Conservation (phyloP, 1,140 invertebrate genomes). For the Eubasilissa regina region DNA sequence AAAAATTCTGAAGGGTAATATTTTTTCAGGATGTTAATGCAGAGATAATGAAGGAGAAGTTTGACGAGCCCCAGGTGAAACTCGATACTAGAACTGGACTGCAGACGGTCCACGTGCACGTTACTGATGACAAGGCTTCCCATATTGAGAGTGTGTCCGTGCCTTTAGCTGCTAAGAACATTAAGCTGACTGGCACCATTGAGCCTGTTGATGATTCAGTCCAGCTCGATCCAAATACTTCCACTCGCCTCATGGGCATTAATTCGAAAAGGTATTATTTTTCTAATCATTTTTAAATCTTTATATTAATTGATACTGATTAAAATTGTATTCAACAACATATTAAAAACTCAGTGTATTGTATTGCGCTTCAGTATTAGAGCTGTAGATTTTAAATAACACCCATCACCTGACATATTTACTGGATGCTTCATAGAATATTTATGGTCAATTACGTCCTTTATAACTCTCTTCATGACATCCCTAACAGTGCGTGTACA, state of each 20-base stretch:
- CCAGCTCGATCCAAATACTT: neutral
- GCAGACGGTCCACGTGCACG: slow-evolving; percentile 6
- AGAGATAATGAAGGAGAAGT: neutral
- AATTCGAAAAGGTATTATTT: neutral
- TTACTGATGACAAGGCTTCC: slow-evolving; percentile 8
- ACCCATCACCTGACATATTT: too few species aligned
- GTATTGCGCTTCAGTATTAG: too few species aligned
- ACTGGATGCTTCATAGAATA: too few species aligned
- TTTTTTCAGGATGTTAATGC: slow-evolving; percentile 18
- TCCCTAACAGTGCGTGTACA: too few species aligned
- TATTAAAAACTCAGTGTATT: too few species aligned
- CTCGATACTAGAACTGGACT: neutral
- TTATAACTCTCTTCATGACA: too few species aligned
- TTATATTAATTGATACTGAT: too few species aligned
- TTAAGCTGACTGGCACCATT: slow-evolving; percentile 1
- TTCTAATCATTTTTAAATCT: too few species aligned
- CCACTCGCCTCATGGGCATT: neutral
- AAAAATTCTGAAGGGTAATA: neutral
- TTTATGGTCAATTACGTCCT: too few species aligned
- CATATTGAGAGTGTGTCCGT: slow-evolving; percentile 13
- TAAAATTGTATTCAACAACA: too few species aligned
- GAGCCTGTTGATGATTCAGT: neutral
- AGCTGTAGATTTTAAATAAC: too few species aligned
- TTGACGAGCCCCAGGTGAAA: neutral
- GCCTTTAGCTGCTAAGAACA: slow-evolving; percentile 20